Evolutionary conservation across 2,888 invertebrate species (phyloP).

Genomic region (Ecliptopera silaceata): DNA sequence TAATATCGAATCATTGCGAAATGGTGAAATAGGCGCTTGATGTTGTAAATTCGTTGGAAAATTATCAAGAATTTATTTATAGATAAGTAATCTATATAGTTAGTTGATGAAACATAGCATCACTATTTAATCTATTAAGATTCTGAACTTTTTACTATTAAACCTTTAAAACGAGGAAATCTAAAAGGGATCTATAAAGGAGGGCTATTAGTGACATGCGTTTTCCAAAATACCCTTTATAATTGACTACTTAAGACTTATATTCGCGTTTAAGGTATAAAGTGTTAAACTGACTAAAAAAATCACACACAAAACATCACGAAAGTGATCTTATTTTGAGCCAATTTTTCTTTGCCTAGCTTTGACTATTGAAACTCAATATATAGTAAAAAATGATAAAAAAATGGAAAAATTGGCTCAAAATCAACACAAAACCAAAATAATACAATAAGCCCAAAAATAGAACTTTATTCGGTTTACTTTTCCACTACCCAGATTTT

Average conservation of each 20-base stretch:
- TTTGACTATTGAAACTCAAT: too few species aligned
- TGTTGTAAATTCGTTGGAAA: too few species aligned
- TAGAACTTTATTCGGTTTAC: not conserved
- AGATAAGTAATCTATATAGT: not conserved
- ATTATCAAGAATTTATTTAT: too few species aligned
- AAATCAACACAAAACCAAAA: slow-evolving; percentile 12
- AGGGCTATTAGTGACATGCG: slow-evolving; percentile 34
- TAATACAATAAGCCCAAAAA: not conserved
- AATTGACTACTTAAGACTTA: slow-evolving; percentile 7
- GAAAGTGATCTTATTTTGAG: slow-evolving; percentile 18
- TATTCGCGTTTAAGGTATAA: slow-evolving; percentile 13
- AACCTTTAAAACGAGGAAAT: slow-evolving; percentile 17
- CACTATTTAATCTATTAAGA: slow-evolving; percentile 24
- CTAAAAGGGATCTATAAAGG: slow-evolving; percentile 34
- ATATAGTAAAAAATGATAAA: not conserved
- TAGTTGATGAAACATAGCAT: slow-evolving; percentile 7
- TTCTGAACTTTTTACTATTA: slow-evolving; percentile 13
- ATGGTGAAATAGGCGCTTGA: too few species aligned
- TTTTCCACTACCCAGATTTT: not conserved
- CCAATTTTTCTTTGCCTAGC: slow-evolving; percentile 13
- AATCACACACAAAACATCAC: slow-evolving; percentile 33
- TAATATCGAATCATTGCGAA: too few species aligned
- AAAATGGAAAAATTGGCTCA: slow-evolving; percentile 24
- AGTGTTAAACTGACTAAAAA: slow-evolving; percentile 29
- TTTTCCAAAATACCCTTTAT: slow-evolving; percentile 4